Base-by-base conservation (phyloP, 2,888 invertebrate genomes). In the Argyresthia goedartella region DNA sequence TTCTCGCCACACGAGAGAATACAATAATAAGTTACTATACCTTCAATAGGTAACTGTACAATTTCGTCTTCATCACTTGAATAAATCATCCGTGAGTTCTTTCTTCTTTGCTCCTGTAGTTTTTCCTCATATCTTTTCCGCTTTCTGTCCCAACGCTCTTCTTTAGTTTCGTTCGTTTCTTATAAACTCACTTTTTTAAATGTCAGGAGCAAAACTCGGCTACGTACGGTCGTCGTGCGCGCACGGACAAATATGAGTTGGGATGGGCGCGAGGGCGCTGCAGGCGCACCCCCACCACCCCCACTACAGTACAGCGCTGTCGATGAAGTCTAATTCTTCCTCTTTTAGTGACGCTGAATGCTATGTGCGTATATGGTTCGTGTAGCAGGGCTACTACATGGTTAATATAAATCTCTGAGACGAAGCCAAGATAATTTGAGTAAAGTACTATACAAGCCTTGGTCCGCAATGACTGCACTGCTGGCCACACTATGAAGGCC, bases 211-310 rank as follows among this genome's bases (percentile, higher is more conserved):
- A 15, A 15, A 44, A 44, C 13, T 44, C 15, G 9, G 25, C 14
- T 34, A 36, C 48, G 48, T 48, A 10, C 48, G 48, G 48, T 48
- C 35, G 48, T 35, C 48, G 48, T 35, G 48, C 35, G 48, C 48
- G 48, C 48, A 48, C 34, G 34, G 48, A 35, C 48, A 34, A n/a
- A 35, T 35, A 48, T 48, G 35, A 48, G 46, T 39, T 39, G 3
- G 39, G 39, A 39, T n/a, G 39, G 39, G 39, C 39, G 39, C 25
- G 25, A 25, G 39, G 39, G 39, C 39, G 39, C 25, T 39, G 39
- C 10, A n/a, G 39, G 9, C 39, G 39, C 39, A 39, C 39, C 39
- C 25, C 6, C 25, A 25, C 6, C 25, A 25, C 25, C 25, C 25
- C 25, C 25, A 4, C 25, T 25, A 25, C 25, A 25, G 25, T 25